These are phyloP conservation scores for Meriones unguiculatus DNA, from an alignment of 2,113 vertebrate species.

Conservation along the genomic window DNA sequence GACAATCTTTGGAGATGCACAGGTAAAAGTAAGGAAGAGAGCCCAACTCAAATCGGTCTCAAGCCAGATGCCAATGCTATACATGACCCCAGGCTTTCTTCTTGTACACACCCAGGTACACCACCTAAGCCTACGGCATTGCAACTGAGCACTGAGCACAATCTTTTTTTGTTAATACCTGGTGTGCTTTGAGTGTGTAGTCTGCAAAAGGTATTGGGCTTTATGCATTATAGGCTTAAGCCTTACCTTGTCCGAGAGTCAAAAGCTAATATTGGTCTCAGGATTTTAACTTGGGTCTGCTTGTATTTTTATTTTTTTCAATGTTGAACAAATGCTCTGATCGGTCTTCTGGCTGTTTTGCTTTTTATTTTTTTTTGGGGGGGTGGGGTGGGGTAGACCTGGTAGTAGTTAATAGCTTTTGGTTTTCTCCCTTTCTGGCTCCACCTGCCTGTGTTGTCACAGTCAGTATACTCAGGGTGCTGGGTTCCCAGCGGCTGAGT, in stretches of 20 bases:
- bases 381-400: neutral
- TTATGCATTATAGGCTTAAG: neutral
- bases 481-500: neutral
- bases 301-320: neutral
- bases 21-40: neutral
- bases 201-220: neutral
- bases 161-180: neutral
- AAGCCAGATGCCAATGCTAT: neutral
- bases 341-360: neutral
- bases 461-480: neutral
- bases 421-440: neutral
- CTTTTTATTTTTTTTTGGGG: no score
- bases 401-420: neutral
- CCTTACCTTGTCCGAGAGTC: neutral
- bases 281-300: neutral
- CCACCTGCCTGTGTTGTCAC: neutral
- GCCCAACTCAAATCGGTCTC: neutral
- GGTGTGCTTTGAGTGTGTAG: neutral
- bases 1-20: neutral
- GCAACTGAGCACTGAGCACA: neutral
- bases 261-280: neutral
- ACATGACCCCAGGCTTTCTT: neutral
- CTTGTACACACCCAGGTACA: neutral
- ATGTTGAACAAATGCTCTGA: neutral
- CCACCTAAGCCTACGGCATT: rapidly evolving